Evolutionary conservation across 2,797 vertebrate genomes (phyloP), one percentile per base, ranked within the genome.

Genomic region (Esox lucius): DNA sequence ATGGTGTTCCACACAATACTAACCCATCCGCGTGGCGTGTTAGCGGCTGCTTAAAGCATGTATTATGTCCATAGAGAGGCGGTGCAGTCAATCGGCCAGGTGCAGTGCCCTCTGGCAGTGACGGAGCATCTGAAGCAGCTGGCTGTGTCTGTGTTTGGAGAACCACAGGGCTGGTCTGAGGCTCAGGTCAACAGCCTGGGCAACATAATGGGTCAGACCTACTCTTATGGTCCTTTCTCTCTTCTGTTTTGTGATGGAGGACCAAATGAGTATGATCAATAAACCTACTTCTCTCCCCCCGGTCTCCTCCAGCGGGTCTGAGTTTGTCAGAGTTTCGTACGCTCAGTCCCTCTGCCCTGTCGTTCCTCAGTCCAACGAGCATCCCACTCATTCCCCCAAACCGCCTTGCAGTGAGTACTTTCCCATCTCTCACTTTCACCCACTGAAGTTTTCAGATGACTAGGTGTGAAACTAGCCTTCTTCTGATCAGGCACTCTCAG

Each of bases 171-270:
- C 74, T 94, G 92, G 92, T 83, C 73, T 1, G 83, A 83, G 75
- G 90, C 88, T 9, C 59, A 71, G 26, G 87, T 91, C 68, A 78
- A 72, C 49, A 77, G 80, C 13, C 66, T 93, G 61, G 88, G 87
- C 74, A 90, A 80, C 87, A 87, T 94, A 39, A 65, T 92, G 0
- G 88, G 94, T 94, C 48, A 87, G 85, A 74, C 51, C 16, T 56
- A 56, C 15, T 3, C 22, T 35, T n/a, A 22, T 35, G 3, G 17
- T 64, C 13, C 24, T 17, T 42, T 67, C 42, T 11, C 5, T 51
- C 22, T 24, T 15, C 0, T 28, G 1, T 19, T 72, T 8, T 49
- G 49, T 79, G 33, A 12, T 67, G 68, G 16, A 71, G 39, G 31
- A 19, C 17, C 39, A 59, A 5, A 35, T 35, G 33, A 35, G 33